Percentiles rank a stretch among this genome's conserved stretches.
These are phyloP conservation scores for Xiphorhynchus elegans DNA, from an alignment of 2,113 vertebrate genomes.

Conservation along the genomic window DNA sequence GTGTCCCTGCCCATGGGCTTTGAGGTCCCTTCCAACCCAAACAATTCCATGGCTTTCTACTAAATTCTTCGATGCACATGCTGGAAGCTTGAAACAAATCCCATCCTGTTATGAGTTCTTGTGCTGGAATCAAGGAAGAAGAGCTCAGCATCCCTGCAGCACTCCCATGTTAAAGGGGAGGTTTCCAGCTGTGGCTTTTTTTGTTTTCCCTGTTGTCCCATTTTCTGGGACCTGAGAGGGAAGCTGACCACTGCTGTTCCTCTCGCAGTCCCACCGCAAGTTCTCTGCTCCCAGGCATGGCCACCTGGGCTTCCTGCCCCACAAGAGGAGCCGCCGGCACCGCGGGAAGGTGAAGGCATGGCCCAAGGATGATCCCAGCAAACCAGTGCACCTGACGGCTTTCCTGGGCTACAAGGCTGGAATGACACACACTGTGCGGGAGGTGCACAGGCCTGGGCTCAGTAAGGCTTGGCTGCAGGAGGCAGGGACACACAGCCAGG, in stretches of 20 bases:
- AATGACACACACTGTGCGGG: slow-evolving; percentile 81
- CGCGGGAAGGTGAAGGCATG: slow-evolving; percentile 83
- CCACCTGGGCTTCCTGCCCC: slow-evolving; percentile 82
- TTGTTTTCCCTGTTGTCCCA: background rate
- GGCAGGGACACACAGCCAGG: background rate
- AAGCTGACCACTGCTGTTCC: background rate
- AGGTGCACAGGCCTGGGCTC: slow-evolving; percentile 78
- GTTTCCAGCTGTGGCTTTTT: background rate
- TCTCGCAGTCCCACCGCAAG: slow-evolving; percentile 79
- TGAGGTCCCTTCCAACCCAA: background rate
- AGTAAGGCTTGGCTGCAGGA: slow-evolving; percentile 68
- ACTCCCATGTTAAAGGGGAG: background rate
- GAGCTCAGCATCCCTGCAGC: background rate
- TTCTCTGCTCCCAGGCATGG: slow-evolving; percentile 83
- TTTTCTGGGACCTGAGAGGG: background rate
- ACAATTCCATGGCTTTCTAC: background rate
- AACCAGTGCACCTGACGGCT: slow-evolving; percentile 79
- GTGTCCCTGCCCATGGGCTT: background rate
- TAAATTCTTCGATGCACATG: accelerated
- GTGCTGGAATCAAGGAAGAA: background rate
- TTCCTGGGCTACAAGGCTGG: slow-evolving; percentile 86
- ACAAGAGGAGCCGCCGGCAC: slow-evolving; percentile 78
- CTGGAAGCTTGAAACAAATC: background rate
- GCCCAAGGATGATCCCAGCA: slow-evolving; percentile 81
- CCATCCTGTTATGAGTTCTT: background rate